phyloP scores from a whole-genome alignment of 1,140 invertebrate genomes.

The Holotrichia oblita region DNA sequence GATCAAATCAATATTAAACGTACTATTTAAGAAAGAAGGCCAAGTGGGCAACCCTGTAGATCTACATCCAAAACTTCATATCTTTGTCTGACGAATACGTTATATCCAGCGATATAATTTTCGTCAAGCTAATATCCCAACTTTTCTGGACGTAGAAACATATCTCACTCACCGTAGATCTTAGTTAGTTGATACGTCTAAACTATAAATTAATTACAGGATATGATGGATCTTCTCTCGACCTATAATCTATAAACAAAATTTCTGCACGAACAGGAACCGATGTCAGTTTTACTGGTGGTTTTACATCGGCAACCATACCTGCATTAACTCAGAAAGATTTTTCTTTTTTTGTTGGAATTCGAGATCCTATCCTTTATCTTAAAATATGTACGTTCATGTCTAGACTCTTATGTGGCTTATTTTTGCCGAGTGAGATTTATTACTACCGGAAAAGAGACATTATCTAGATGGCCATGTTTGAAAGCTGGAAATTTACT shows the following conservation, averaged over 20 bases:
- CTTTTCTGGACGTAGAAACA: no score
- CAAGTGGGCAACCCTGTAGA: no score
- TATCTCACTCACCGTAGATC: no score
- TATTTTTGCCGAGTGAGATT: conserved; percentile 32
- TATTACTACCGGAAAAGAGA: conserved; percentile 14
- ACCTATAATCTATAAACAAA: conserved; percentile 23
- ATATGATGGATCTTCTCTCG: not conserved
- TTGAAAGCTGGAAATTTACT: conserved; percentile 23
- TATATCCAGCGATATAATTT: no score
- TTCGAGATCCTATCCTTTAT: conserved; percentile 19
- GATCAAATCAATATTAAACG: no score
- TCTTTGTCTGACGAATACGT: no score
- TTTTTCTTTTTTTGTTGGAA: conserved; percentile 5
- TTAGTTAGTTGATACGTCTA: not conserved
- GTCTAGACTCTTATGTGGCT: conserved; percentile 30
- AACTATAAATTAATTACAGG: conserved; percentile 31
- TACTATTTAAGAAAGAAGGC: no score
- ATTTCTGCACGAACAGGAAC: not conserved
- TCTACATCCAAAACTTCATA: no score
- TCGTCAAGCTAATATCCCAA: no score
- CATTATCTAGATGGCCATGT: conserved; percentile 35
- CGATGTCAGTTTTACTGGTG: not conserved
- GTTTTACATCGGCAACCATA: not conserved
- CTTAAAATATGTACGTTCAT: conserved; percentile 40
- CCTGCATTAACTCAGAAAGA: not conserved